phyloP scores from a whole-genome alignment of 92 coral and sea anemone species.

The Parazoanthus atlanticus region DNA sequence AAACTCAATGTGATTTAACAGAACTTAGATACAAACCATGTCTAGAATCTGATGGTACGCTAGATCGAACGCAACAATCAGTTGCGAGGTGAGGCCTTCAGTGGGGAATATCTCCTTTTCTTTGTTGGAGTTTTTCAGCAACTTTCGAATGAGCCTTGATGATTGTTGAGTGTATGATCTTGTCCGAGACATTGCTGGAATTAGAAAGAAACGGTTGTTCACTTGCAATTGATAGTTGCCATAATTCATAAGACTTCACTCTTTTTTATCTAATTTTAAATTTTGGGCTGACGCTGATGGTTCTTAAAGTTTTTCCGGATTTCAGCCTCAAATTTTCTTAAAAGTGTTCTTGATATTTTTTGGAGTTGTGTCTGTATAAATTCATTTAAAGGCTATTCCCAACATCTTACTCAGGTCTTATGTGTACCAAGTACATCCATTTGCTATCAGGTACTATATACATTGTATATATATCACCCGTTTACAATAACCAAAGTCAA shows the following conservation, averaged over 20 bases:
- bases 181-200: neutral
- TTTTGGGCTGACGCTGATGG: no score
- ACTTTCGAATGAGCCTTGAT: neutral
- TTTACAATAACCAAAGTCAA: no score
- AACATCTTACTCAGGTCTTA: no score
- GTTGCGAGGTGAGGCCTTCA: neutral
- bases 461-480: no score
- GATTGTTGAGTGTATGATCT: neutral
- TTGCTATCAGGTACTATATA: no score
- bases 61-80: neutral
- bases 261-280: no score
- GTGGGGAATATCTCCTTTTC: neutral
- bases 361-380: no score
- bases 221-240: neutral
- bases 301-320: neutral
- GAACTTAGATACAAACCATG: neutral
- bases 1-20: no score
- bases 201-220: neutral
- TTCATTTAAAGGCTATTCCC: no score
- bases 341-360: neutral
- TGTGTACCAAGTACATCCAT: no score
- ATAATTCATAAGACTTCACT: neutral
- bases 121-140: neutral
- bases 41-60: slow-evolving; percentile 4
- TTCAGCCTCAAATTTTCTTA: neutral